Evolutionary conservation across 2,797 vertebrate species (phyloP).

Genomic region (Triplophysa yarkandensis): DNA sequence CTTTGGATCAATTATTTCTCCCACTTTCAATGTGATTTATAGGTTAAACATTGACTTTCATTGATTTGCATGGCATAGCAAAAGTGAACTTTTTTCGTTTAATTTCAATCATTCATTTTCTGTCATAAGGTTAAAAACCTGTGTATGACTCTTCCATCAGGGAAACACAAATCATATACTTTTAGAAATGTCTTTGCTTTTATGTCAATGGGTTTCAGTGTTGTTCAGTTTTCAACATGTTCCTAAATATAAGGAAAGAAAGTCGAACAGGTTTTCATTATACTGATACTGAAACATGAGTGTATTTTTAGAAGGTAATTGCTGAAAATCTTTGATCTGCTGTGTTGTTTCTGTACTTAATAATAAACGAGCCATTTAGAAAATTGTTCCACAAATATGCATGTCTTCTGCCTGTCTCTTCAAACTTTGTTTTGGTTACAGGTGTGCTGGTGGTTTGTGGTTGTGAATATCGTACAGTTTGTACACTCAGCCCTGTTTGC

Average conservation of each 20-base stretch:
- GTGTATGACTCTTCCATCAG: too few species aligned
- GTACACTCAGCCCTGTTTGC: slow-evolving; percentile 6
- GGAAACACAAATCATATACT: too few species aligned
- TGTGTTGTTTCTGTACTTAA: neutral
- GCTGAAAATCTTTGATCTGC: too few species aligned
- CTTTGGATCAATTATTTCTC: slow-evolving; percentile 7
- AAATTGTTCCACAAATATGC: neutral
- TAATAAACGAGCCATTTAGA: neutral
- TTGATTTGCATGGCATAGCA: neutral
- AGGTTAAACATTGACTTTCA: neutral
- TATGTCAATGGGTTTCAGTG: too few species aligned
- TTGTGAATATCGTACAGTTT: neutral
- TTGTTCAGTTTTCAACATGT: too few species aligned
- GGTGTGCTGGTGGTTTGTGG: slow-evolving; percentile 22
- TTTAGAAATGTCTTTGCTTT: too few species aligned
- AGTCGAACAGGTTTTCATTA: too few species aligned
- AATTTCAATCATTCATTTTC: too few species aligned
- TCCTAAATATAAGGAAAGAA: too few species aligned
- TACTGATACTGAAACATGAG: too few species aligned
- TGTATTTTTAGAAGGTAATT: neutral
- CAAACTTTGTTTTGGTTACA: neutral
- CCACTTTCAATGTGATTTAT: slow-evolving; percentile 13
- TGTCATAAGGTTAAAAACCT: too few species aligned
- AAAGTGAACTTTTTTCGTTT: too few species aligned
- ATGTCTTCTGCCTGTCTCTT: neutral